Evolutionary conservation across 2,888 invertebrate genomes (phyloP).

Genomic region (Lasioglossum villosulum): DNA sequence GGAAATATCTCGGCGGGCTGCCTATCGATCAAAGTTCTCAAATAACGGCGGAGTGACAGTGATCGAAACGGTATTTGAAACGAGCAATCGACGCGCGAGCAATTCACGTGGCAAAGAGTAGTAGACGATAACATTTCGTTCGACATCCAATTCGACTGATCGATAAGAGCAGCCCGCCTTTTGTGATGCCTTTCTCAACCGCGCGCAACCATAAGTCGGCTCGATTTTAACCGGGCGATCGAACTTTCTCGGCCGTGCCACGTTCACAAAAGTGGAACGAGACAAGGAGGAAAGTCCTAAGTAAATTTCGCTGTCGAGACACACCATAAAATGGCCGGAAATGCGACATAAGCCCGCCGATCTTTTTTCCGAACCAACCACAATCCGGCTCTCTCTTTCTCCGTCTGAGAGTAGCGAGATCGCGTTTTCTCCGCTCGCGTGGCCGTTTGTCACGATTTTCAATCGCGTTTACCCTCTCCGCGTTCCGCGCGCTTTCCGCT

Average conservation of each 20-base stretch:
- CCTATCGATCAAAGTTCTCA: neutral
- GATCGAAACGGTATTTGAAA: slow-evolving; percentile 14
- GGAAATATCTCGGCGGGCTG: neutral
- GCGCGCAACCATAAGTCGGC: slow-evolving; percentile 16
- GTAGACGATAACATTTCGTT: slow-evolving; percentile 26
- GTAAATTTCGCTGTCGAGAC: slow-evolving; percentile 66
- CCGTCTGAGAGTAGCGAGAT: neutral
- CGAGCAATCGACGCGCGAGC: slow-evolving; percentile 8
- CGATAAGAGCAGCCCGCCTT: slow-evolving; percentile 20
- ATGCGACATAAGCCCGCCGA: slow-evolving; percentile 49
- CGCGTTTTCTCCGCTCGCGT: slow-evolving; percentile 1
- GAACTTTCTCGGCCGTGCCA: neutral
- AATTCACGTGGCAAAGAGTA: slow-evolving; percentile 16
- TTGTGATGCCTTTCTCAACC: neutral
- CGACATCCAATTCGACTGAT: slow-evolving; percentile 31
- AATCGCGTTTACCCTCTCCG: slow-evolving; percentile 27
- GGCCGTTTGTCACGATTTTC: slow-evolving; percentile 56
- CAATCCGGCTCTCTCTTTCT: slow-evolving; percentile 9
- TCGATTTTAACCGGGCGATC: slow-evolving; percentile 30
- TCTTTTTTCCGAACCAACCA: slow-evolving; percentile 27
- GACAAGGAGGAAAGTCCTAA: slow-evolving; percentile 59
- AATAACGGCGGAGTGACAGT: slow-evolving; percentile 10
- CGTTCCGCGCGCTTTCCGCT: neutral
- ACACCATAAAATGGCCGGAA: slow-evolving; percentile 42
- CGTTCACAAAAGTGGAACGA: slow-evolving; percentile 22